A percentile compares a stretch with the other conserved stretches of the same genome.
Evolutionary conservation across 2,113 vertebrate species (phyloP).

Genomic region (Rhodinocichla rosea): DNA sequence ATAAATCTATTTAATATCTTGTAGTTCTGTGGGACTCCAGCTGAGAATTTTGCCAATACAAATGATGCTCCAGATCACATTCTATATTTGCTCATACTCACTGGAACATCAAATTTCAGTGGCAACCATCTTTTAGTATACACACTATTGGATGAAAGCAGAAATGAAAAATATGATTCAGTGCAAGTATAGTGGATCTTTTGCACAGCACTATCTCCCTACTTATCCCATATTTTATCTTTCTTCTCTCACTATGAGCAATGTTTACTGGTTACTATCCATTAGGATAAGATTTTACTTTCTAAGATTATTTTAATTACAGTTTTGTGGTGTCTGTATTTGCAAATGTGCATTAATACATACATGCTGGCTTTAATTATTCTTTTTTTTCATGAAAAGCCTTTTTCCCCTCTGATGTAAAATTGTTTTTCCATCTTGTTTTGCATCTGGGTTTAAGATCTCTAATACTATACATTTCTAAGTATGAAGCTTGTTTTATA

Average conservation of each 20-base stretch:
- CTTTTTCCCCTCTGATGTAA: background rate
- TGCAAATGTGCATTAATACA: background rate
- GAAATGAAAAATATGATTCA: background rate
- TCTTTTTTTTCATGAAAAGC: background rate
- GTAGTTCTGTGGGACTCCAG: conserved; percentile 45
- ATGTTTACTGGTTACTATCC: background rate
- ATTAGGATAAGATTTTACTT: background rate
- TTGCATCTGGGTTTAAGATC: background rate
- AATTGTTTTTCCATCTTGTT: background rate
- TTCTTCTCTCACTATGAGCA: background rate
- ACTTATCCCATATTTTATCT: background rate
- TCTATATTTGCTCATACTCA: conserved; percentile 42
- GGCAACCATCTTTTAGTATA: conserved; percentile 38
- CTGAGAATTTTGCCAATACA: conserved; percentile 47
- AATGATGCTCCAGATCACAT: conserved; percentile 49
- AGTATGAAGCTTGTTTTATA: background rate
- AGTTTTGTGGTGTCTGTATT: background rate
- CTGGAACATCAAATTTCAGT: conserved; percentile 60
- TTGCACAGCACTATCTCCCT: background rate
- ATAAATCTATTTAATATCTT: conserved; percentile 69
- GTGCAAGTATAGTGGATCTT: background rate
- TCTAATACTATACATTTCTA: background rate
- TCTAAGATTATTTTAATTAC: background rate
- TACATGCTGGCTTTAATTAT: background rate
- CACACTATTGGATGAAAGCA: background rate